Conservation (phyloP, 2,797 vertebrate species). For the Diplodus sargus region DNA sequence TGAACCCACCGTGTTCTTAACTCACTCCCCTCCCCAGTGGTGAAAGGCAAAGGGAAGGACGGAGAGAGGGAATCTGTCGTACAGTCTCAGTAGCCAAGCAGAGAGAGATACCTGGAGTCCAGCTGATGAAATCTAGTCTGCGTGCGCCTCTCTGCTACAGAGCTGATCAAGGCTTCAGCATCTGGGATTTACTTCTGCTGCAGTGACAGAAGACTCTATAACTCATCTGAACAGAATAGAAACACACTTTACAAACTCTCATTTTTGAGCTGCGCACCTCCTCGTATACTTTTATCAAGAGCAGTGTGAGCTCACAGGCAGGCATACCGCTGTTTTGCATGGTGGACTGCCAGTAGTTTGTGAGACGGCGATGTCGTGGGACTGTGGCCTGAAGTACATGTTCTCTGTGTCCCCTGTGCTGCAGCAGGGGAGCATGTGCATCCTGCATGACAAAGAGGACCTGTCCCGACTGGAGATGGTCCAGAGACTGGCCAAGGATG, state of each 20-base stretch:
- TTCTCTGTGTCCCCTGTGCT: constrained; percentile 92
- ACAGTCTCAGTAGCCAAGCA: constrained; percentile 54
- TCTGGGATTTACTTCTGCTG: constrained; percentile 39
- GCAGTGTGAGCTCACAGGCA: constrained; percentile 23
- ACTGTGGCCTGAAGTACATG: constrained; percentile 95
- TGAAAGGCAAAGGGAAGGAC: constrained; percentile 64
- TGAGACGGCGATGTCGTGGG: constrained; percentile 90
- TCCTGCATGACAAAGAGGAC: constrained; percentile 91
- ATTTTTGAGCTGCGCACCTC: constrained; percentile 18
- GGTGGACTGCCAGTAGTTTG: constrained; percentile 25
- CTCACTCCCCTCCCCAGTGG: constrained; percentile 63
- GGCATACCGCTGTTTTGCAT: constrained; percentile 16
- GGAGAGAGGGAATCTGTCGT: constrained; percentile 45
- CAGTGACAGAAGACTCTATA: constrained; percentile 33
- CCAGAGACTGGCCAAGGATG: constrained; percentile 94
- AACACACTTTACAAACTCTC: constrained; percentile 1
- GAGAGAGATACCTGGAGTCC: constrained; percentile 52
- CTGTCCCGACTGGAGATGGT: constrained; percentile 92
- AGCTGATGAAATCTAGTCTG: constrained; percentile 28
- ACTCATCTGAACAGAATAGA: constrained; percentile 28
- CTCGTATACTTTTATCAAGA: constrained; percentile 28
- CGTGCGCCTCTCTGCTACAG: constrained; percentile 7
- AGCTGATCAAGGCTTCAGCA: constrained; percentile 21
- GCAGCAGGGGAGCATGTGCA: constrained; percentile 90
- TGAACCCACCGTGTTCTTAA: constrained; percentile 83